Evolutionary conservation across 2,797 vertebrate species (phyloP).

Genomic region (Centropyge bicolor): DNA sequence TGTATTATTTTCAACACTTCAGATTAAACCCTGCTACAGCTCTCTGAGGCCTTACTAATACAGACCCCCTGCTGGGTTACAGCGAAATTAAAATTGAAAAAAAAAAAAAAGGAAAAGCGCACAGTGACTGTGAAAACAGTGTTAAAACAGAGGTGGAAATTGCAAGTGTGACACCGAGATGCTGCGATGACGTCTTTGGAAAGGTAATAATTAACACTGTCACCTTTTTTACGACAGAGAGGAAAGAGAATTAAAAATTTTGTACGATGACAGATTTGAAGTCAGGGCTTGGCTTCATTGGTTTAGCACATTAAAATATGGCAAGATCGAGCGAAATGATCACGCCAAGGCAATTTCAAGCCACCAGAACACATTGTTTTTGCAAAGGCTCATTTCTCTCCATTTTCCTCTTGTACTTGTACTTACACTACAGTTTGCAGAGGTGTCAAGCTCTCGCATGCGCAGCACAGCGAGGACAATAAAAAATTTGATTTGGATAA

Average conservation of each 20-base stretch:
- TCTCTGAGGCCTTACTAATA: slow-evolving; percentile 66
- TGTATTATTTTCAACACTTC: slow-evolving; percentile 79
- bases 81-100: slow-evolving; percentile 60
- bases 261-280: slow-evolving; percentile 66
- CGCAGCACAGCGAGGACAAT: background rate
- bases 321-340: slow-evolving; percentile 31
- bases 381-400: slow-evolving; percentile 40
- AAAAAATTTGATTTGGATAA: background rate
- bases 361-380: slow-evolving; percentile 50
- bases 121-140: slow-evolving; percentile 53
- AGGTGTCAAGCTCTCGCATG: background rate
- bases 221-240: slow-evolving; percentile 61
- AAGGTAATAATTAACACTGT: slow-evolving; percentile 64
- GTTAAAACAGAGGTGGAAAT: slow-evolving; percentile 64
- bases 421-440: background rate
- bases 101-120: slow-evolving; percentile 24
- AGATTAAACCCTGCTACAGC: slow-evolving; percentile 70
- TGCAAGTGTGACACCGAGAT: slow-evolving; percentile 60
- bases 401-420: slow-evolving; percentile 14
- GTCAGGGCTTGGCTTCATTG: slow-evolving; percentile 58
- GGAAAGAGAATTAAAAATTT: slow-evolving; percentile 65
- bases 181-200: slow-evolving; percentile 71
- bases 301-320: slow-evolving; percentile 61
- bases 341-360: slow-evolving; percentile 49
- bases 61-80: slow-evolving; percentile 72